These are phyloP conservation scores for Ceriagrion tenellum DNA, from an alignment of 2,888 invertebrate species.

Conservation along the genomic window DNA sequence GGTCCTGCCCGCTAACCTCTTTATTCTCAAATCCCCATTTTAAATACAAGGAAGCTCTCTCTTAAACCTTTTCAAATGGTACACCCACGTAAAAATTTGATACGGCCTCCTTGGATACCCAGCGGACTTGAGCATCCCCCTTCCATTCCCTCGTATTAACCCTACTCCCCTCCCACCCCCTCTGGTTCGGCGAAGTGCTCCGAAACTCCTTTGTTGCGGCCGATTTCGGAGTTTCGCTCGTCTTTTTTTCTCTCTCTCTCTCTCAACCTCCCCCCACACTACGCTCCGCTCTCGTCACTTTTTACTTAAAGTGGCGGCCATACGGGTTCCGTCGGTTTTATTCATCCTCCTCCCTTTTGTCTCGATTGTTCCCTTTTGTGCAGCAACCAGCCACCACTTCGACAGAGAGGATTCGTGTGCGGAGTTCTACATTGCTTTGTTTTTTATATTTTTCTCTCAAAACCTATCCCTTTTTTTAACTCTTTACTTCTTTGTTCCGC, in stretches of 20 bases:
- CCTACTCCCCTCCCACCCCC: not conserved
- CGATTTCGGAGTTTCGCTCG: not conserved
- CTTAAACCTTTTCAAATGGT: not conserved
- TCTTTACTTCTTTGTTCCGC: not conserved
- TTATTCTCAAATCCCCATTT: not conserved
- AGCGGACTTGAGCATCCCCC: not conserved
- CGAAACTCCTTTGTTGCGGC: not conserved
- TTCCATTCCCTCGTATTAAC: no score
- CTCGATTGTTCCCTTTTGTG: not conserved
- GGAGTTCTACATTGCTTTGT: not conserved
- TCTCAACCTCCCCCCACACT: not conserved
- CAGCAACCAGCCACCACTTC: not conserved
- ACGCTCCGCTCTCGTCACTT: not conserved
- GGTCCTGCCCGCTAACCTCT: not conserved
- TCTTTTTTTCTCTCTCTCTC: not conserved
- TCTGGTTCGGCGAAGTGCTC: not conserved
- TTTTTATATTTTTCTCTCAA: not conserved
- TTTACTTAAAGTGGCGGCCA: not conserved
- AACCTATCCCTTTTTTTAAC: not conserved
- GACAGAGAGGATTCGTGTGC: not conserved
- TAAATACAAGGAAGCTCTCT: not conserved
- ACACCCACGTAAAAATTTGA: conserved; percentile 41
- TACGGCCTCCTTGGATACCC: not conserved
- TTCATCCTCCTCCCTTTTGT: not conserved
- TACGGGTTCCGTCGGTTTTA: not conserved